Conservation (phyloP, 2,113 vertebrate species). For the Xenopus borealis region DNA sequence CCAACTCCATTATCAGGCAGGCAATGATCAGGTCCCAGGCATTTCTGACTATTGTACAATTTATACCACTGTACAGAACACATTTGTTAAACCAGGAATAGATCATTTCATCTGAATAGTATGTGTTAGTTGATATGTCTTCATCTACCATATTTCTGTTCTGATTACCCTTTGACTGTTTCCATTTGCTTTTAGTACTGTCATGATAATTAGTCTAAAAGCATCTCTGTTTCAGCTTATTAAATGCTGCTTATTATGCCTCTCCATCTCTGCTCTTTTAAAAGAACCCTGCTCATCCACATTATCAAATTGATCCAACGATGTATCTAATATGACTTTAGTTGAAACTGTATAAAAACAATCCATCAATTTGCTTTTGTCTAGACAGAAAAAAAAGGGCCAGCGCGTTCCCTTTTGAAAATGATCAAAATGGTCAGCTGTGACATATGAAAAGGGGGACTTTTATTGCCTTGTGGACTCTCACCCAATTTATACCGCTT, state of each 20-base stretch:
- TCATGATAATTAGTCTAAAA: background rate
- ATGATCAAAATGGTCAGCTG: constrained; percentile 47
- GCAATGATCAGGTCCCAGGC: too few species aligned
- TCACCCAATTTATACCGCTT: constrained; percentile 30
- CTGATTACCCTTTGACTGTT: background rate
- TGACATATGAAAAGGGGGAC: constrained; percentile 42
- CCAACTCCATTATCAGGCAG: too few species aligned
- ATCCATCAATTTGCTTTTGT: constrained; percentile 30
- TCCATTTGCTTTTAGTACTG: background rate
- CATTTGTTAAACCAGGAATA: too few species aligned
- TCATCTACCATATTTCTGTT: background rate
- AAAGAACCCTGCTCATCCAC: background rate
- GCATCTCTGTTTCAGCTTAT: constrained; percentile 3
- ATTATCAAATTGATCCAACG: background rate
- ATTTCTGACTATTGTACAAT: too few species aligned
- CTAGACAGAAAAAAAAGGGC: constrained; percentile 7
- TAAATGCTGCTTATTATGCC: background rate
- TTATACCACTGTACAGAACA: too few species aligned
- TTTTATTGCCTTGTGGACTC: background rate
- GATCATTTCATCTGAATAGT: background rate
- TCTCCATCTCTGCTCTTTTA: background rate
- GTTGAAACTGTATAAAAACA: constrained; percentile 19
- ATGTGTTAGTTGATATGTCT: background rate
- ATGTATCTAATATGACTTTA: background rate
- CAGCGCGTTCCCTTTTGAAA: background rate